phyloP scores from a whole-genome alignment of 2,113 vertebrate species.

The Mellivora capensis region DNA sequence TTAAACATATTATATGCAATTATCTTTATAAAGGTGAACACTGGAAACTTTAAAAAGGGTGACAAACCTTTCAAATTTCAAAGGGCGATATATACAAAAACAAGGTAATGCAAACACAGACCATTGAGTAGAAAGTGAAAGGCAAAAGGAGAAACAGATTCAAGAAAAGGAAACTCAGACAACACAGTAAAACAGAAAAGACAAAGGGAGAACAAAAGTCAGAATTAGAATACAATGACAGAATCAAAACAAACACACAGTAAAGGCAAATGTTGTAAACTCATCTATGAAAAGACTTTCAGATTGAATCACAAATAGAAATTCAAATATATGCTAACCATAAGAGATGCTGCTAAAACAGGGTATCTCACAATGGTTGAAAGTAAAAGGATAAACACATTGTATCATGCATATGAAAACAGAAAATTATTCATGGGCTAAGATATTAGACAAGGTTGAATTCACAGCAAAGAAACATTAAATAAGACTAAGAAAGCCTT shows the following conservation, averaged over 20 bases:
- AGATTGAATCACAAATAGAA: neutral
- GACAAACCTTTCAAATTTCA: neutral
- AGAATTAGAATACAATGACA: neutral
- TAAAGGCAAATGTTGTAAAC: neutral
- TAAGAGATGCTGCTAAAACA: neutral
- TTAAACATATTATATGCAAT: neutral
- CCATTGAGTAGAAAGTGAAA: neutral
- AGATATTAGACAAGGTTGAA: neutral
- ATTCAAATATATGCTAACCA: neutral
- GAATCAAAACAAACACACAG: neutral
- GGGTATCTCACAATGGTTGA: neutral
- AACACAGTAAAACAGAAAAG: neutral
- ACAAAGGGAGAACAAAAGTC: neutral
- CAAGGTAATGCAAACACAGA: neutral
- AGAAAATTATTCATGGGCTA: neutral
- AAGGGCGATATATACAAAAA: neutral
- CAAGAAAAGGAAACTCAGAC: neutral
- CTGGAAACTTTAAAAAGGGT: neutral
- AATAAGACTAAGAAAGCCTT: neutral
- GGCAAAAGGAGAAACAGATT: neutral
- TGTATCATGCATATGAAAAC: neutral
- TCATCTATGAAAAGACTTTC: neutral
- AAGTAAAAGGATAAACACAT: neutral
- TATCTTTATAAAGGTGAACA: neutral
- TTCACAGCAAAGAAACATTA: conserved; percentile 10